phyloP scores from a whole-genome alignment of 2,113 vertebrate genomes.

The Antigone vipio region DNA sequence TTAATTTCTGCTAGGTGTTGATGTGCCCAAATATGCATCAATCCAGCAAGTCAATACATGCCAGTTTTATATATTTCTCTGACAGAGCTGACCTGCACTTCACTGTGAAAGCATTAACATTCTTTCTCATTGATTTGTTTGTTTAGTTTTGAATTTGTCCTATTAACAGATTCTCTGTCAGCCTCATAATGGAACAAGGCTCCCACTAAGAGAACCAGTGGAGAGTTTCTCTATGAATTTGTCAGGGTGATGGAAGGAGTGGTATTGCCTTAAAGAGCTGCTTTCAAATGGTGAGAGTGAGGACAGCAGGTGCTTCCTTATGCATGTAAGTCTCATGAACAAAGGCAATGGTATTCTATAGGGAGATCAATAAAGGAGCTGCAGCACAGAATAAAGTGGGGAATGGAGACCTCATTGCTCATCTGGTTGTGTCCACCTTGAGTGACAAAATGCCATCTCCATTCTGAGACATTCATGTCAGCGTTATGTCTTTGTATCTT shows the following conservation, averaged over 20 bases:
- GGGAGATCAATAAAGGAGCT: neutral
- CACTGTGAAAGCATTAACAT: neutral
- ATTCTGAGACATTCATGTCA: neutral
- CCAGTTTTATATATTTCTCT: neutral
- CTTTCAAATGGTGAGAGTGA: neutral
- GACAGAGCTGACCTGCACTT: neutral
- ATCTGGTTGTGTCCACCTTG: neutral
- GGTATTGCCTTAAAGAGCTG: neutral
- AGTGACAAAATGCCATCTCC: neutral
- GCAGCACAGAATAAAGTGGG: neutral
- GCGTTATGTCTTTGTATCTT: neutral
- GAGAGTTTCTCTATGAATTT: neutral
- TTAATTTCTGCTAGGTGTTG: neutral
- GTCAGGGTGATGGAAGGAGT: neutral
- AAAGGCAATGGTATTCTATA: neutral
- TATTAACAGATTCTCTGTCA: constrained; percentile 31
- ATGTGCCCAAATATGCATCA: neutral
- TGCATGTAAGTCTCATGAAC: neutral
- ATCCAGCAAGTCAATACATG: neutral
- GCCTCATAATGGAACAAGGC: constrained; percentile 11
- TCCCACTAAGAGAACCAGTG: neutral
- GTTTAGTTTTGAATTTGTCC: constrained; percentile 53
- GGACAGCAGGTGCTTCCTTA: neutral
- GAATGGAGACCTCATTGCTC: neutral
- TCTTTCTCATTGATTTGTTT: neutral